Evolutionary conservation across 2,888 invertebrate genomes (phyloP), one percentile per base, ranked within the genome.

Genomic region (Endomychus coccineus): DNA sequence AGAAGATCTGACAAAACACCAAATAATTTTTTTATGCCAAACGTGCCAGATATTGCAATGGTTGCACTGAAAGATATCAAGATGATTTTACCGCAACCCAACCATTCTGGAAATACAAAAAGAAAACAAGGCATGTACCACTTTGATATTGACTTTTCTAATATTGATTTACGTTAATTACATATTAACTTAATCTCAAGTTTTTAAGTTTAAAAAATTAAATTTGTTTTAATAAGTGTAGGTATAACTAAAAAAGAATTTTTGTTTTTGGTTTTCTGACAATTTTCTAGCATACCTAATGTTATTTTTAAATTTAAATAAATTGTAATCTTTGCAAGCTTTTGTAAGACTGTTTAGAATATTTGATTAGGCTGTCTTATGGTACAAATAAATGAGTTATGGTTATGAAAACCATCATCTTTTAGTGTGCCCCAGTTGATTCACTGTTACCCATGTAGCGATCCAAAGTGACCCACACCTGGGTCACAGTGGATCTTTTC

Each of bases 21-120:
- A 25, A 41, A 29, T 37, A 43, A 34, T 17, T 43, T 42, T 42
- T 32, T 33, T 25, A 29, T 40, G 40, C 43, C 49, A 45, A 45
- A 42, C 11, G 40, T 49, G 35, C 45, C 48, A 42, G 47, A 48
- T 45, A 41, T 48, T 28, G 49, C 42, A 28, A 37, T 37, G 32
- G 46, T 48, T 16, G 34, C 40, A 36, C 14, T 27, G 41, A 17
- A 16, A 36, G 41, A 46, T 44, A 33, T 38, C 19, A 36, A 29
- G 17, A 37, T 38, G 27, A 38, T 38, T 17, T 36, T 24, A 36
- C 25, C 34, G 23, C 23, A 35, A 25, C 25, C 38, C 11, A 35
- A 16, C 32, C 12, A n/a, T 2, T 19, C 32, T 10, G 39, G 43
- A 5, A 25, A 43, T 10, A 46, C 48, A 39, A 49, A 48, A 33